Conservation (phyloP, 2,888 invertebrate species). For the Lasioglossum marginatum region DNA sequence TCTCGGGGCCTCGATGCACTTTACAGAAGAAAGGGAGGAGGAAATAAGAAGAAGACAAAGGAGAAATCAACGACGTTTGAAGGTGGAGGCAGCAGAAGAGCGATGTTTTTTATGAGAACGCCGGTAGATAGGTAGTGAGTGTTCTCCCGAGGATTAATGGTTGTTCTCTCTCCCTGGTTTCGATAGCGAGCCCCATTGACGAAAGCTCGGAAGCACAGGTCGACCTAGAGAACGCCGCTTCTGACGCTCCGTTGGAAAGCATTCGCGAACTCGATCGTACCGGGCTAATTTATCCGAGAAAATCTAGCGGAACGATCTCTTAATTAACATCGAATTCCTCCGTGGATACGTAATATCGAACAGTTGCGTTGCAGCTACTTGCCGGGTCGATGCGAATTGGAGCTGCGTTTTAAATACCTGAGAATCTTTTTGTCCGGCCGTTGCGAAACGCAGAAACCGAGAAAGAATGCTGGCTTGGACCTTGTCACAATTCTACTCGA, state of each 20-base stretch:
- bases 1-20: constrained; percentile 62
- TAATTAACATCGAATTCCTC: constrained; percentile 31
- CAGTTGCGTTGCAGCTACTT: constrained; percentile 4
- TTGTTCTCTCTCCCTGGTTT: constrained; percentile 45
- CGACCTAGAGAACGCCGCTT: background rate
- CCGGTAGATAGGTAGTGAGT: constrained; percentile 57
- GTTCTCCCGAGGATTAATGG: constrained; percentile 62
- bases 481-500: background rate
- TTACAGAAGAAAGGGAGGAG: constrained; percentile 51
- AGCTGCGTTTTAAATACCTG: background rate
- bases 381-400: background rate
- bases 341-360: background rate
- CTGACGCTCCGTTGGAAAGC: background rate
- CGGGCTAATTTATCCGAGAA: constrained; percentile 4
- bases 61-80: constrained; percentile 32
- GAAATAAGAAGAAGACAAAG: constrained; percentile 41
- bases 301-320: constrained; percentile 5
- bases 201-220: constrained; percentile 17
- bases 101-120: constrained; percentile 58
- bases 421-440: background rate
- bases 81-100: constrained; percentile 28
- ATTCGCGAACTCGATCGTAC: background rate
- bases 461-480: background rate
- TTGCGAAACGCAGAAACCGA: background rate
- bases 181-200: constrained; percentile 44